A percentile compares a stretch with the other conserved stretches of the same genome.
Evolutionary conservation across 2,888 invertebrate species (phyloP).

Genomic region (Cryptus viduatorius): DNA sequence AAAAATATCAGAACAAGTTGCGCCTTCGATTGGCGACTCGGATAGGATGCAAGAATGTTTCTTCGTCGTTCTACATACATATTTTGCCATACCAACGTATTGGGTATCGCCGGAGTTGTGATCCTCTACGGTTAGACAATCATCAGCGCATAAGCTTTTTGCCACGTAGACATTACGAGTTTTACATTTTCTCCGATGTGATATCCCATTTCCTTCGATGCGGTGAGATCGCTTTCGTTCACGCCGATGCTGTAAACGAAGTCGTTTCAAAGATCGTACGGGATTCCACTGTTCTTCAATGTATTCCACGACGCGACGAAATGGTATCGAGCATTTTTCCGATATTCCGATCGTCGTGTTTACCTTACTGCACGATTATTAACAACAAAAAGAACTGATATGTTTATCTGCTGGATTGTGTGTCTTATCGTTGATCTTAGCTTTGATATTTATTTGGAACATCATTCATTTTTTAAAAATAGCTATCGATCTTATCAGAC

Average conservation of each 20-base stretch:
- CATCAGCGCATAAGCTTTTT: constrained; percentile 50
- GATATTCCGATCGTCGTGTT: background rate
- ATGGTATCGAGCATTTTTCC: constrained; percentile 38
- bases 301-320: constrained; percentile 16
- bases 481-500: constrained; percentile 49
- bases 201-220: constrained; percentile 54
- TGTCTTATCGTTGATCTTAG: background rate
- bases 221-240: constrained; percentile 45
- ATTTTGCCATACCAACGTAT: constrained; percentile 51
- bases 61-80: constrained; percentile 23
- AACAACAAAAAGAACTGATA: background rate
- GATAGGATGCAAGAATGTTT: constrained; percentile 29
- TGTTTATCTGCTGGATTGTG: background rate
- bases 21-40: constrained; percentile 35
- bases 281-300: constrained; percentile 47
- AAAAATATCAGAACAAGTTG: background rate
- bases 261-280: constrained; percentile 54
- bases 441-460: constrained; percentile 9
- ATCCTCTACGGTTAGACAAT: constrained; percentile 44
- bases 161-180: constrained; percentile 58
- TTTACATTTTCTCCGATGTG: constrained; percentile 61
- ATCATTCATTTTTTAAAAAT: background rate
- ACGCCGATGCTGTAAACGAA: constrained; percentile 53
- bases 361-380: background rate
- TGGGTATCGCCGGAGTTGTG: constrained; percentile 36